Evolutionary conservation across 2,888 invertebrate genomes (phyloP).

Genomic region (Drosophila greeni): DNA sequence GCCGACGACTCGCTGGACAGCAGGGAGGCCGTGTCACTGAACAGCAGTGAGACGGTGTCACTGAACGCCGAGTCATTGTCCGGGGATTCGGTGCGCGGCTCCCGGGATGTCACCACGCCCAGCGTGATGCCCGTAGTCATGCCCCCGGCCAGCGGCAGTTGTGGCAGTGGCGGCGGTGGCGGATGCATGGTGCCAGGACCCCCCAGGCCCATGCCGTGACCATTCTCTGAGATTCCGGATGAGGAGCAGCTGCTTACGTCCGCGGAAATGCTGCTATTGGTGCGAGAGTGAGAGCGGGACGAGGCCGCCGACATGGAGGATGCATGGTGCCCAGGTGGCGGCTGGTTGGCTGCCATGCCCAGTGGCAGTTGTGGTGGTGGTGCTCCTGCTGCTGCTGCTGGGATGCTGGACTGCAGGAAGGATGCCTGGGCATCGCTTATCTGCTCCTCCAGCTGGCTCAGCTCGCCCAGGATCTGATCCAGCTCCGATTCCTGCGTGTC

Average conservation of each 20-base stretch:
- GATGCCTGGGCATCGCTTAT: slow-evolving; percentile 69
- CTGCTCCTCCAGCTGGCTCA: slow-evolving; percentile 91
- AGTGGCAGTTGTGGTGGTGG: neutral
- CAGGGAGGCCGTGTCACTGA: slow-evolving; percentile 94
- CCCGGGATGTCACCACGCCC: slow-evolving; percentile 74
- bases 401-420: slow-evolving; percentile 55
- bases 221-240: slow-evolving; percentile 78
- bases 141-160: slow-evolving; percentile 5
- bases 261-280: slow-evolving; percentile 79
- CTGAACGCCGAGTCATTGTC: slow-evolving; percentile 99
- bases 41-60: slow-evolving; percentile 94
- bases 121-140: slow-evolving; percentile 69
- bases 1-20: slow-evolving; percentile 94
- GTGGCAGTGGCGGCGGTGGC: neutral
- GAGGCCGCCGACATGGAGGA: slow-evolving; percentile 62
- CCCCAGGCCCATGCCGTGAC: slow-evolving; percentile 37
- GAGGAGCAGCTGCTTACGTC: slow-evolving; percentile 76
- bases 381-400: slow-evolving; percentile 12
- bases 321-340: neutral
- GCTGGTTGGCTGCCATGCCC: neutral
- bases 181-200: slow-evolving; percentile 11
- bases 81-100: slow-evolving; percentile 91
- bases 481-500: slow-evolving; percentile 97
- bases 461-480: slow-evolving; percentile 96
- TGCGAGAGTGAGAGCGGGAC: slow-evolving; percentile 76